phyloP scores from a whole-genome alignment of 2,888 invertebrate species.

The Diaphora mendica region DNA sequence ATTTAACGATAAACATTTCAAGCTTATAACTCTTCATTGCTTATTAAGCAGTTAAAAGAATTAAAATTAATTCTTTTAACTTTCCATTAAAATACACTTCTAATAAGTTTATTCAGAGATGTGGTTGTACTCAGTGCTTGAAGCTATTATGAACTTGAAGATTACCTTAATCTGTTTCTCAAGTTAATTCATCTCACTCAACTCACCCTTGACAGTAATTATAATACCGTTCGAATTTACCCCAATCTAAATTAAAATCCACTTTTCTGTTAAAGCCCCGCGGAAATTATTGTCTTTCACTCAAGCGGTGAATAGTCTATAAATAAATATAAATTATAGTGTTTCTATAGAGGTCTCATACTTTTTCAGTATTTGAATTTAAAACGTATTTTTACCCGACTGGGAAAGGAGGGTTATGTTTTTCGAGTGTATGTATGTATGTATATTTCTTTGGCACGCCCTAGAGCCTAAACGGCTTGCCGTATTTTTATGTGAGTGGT shows the following conservation, averaged over 20 bases:
- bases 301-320: not conserved
- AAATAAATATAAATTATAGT: not conserved
- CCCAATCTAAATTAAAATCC: constrained; percentile 21
- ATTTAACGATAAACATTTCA: not conserved
- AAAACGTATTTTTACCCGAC: not conserved
- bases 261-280: not conserved
- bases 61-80: not conserved
- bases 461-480: no score
- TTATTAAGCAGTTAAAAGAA: not conserved
- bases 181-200: constrained; percentile 15
- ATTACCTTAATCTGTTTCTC: constrained; percentile 9
- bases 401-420: no score
- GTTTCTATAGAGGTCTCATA: not conserved
- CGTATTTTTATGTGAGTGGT: no score
- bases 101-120: not conserved
- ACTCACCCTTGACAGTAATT: constrained; percentile 8
- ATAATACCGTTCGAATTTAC: constrained; percentile 4
- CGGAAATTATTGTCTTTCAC: not conserved
- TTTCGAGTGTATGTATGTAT: no score
- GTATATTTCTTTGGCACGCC: no score
- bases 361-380: not conserved
- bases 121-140: not conserved
- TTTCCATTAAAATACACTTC: not conserved
- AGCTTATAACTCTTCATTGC: not conserved
- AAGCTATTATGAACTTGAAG: constrained; percentile 6